These are phyloP conservation scores for Chaetodon trifascialis DNA, from an alignment of 2,113 vertebrate genomes.

Conservation along the genomic window DNA sequence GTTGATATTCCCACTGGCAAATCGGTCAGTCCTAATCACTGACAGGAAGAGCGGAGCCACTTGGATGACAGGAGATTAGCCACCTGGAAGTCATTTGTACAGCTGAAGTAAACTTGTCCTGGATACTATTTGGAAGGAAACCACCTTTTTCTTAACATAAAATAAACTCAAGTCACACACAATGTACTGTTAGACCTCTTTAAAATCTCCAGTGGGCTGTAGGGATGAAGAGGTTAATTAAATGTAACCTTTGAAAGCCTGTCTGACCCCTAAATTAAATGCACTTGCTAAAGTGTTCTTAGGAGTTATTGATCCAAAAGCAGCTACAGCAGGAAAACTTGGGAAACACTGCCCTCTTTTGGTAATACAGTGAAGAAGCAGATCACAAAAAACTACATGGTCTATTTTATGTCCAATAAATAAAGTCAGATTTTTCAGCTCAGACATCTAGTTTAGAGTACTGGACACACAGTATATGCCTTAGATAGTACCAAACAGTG, in stretches of 20 bases:
- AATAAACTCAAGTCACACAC: not conserved
- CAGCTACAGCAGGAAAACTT: not conserved
- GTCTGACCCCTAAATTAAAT: not conserved
- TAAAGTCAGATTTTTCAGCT: not conserved
- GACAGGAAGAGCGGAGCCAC: slow-evolving; percentile 6
- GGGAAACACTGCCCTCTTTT: slow-evolving; percentile 67
- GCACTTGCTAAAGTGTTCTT: not conserved
- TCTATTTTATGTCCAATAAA: not conserved
- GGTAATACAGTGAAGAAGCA: slow-evolving; percentile 6
- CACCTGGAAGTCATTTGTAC: slow-evolving; percentile 60
- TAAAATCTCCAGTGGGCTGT: not conserved
- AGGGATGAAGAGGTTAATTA: not conserved
- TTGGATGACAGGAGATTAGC: slow-evolving; percentile 24
- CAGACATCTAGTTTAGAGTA: not conserved
- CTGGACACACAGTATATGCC: not conserved
- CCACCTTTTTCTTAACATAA: not conserved
- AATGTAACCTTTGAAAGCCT: not conserved
- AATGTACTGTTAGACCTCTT: not conserved
- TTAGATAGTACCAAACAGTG: not conserved
- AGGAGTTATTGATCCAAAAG: not conserved
- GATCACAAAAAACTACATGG: not conserved
- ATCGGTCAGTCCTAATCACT: slow-evolving; percentile 32
- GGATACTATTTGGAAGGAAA: not conserved
- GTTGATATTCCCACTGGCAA: slow-evolving; percentile 29
- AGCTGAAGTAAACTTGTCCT: slow-evolving; percentile 19